Percentiles rank a stretch among this genome's conserved stretches.
Evolutionary conservation across 2,888 invertebrate genomes (phyloP).

Genomic region (Polyploca ridens): DNA sequence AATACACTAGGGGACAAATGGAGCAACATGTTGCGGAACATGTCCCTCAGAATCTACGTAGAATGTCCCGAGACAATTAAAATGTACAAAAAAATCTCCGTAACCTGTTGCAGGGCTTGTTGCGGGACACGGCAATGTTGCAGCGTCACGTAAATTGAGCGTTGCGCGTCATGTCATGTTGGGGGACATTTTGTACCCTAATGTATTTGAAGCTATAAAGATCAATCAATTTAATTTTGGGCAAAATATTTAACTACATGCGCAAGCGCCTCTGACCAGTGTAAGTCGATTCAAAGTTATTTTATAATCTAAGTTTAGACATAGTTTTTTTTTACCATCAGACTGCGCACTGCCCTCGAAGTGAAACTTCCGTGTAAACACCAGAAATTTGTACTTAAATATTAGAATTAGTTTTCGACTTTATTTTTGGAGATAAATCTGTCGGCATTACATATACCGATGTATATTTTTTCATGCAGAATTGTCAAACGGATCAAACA

Average conservation of each 20-base stretch:
- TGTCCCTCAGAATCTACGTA: too few species aligned
- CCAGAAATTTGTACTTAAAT: slow-evolving; percentile 70
- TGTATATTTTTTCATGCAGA: slow-evolving; percentile 53
- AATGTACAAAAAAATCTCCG: too few species aligned
- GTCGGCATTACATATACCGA: slow-evolving; percentile 34
- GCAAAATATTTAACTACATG: not conserved
- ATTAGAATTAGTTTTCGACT: slow-evolving; percentile 61
- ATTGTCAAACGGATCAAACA: not conserved
- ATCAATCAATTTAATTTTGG: too few species aligned
- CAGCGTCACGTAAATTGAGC: too few species aligned
- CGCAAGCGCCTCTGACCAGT: slow-evolving; percentile 19
- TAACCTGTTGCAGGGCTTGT: too few species aligned
- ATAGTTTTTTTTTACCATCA: slow-evolving; percentile 48
- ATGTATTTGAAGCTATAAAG: too few species aligned
- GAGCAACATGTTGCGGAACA: too few species aligned
- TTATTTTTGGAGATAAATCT: slow-evolving; percentile 31
- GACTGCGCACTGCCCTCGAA: slow-evolving; percentile 62
- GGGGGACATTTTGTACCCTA: too few species aligned
- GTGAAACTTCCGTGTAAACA: slow-evolving; percentile 52
- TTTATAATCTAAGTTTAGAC: slow-evolving; percentile 60
- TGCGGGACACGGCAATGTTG: too few species aligned
- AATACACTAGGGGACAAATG: too few species aligned
- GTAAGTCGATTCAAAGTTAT: slow-evolving; percentile 49
- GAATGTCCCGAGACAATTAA: too few species aligned
- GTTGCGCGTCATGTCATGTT: too few species aligned